phyloP scores from a whole-genome alignment of 2,113 vertebrate species.

The rat (Rattus norvegicus) region DNA sequence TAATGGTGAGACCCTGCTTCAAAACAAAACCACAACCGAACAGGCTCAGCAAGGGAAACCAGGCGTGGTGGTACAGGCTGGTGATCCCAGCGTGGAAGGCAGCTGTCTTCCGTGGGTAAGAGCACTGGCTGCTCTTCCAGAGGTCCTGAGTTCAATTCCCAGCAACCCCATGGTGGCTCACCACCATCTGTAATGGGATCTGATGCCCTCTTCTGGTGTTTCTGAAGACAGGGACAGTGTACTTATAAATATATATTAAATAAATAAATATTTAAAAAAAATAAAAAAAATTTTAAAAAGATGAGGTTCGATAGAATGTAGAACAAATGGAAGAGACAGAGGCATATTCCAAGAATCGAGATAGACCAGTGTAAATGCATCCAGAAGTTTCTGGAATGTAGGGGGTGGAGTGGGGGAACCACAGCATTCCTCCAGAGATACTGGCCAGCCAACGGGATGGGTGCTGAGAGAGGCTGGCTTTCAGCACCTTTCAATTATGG shows the following conservation, averaged over 20 bases:
- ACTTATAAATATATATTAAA: too few relatives aligned
- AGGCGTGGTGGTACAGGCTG: not conserved
- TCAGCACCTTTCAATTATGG: constrained; percentile 53
- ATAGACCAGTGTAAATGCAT: not conserved
- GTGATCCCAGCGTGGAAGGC: not conserved
- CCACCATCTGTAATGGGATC: too few relatives aligned
- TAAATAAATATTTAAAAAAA: too few relatives aligned
- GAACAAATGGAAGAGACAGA: not conserved
- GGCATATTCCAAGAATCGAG: not conserved
- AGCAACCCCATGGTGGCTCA: not conserved
- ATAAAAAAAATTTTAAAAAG: not conserved
- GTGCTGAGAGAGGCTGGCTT: not conserved
- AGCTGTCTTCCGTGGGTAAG: not conserved
- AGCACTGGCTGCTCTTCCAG: too few relatives aligned
- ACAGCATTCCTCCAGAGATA: not conserved
- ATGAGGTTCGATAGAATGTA: not conserved
- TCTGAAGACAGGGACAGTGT: too few relatives aligned
- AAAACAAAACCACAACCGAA: not conserved
- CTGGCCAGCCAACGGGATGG: not conserved
- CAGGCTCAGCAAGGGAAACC: not conserved
- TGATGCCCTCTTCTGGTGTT: too few relatives aligned
- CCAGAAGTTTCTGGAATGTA: constrained; percentile 33
- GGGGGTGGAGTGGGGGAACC: too few relatives aligned
- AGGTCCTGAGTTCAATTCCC: too few relatives aligned
- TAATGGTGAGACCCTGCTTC: not conserved